Percentiles rank a stretch among this genome's conserved stretches.
Conservation (phyloP, 2,888 invertebrate species). For the Adineta ricciae region DNA sequence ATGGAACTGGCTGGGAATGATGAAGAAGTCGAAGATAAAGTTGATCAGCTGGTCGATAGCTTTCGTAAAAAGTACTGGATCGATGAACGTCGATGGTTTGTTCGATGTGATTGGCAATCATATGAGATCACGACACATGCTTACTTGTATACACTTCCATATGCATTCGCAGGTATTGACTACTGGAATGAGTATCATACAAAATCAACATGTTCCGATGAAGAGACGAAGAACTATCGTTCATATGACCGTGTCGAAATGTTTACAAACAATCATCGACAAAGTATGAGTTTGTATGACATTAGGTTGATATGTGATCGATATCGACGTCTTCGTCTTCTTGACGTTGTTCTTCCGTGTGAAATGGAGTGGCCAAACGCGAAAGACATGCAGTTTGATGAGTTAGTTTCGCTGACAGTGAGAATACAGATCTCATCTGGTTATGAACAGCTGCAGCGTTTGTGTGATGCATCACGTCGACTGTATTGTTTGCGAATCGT, state of each 20-base stretch:
- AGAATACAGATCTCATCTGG: not conserved
- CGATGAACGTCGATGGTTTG: not conserved
- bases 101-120: not conserved
- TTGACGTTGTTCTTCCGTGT: not conserved
- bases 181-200: not conserved
- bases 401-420: not conserved
- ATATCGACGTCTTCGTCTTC: not conserved
- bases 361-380: too few relatives aligned
- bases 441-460: not conserved
- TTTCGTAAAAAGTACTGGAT: not conserved
- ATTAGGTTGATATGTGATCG: too few relatives aligned
- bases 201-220: not conserved
- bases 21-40: not conserved
- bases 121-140: not conserved
- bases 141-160: not conserved
- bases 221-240: not conserved
- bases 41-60: not conserved
- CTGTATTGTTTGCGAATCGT: not conserved
- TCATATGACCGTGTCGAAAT: not conserved
- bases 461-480: not conserved
- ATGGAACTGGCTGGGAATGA: not conserved
- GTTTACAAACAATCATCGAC: not conserved
- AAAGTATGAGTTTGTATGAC: not conserved
- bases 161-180: not conserved
- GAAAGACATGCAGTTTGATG: not conserved